Conservation (phyloP, 2,113 vertebrate species). For the Leucopternis melanops region DNA sequence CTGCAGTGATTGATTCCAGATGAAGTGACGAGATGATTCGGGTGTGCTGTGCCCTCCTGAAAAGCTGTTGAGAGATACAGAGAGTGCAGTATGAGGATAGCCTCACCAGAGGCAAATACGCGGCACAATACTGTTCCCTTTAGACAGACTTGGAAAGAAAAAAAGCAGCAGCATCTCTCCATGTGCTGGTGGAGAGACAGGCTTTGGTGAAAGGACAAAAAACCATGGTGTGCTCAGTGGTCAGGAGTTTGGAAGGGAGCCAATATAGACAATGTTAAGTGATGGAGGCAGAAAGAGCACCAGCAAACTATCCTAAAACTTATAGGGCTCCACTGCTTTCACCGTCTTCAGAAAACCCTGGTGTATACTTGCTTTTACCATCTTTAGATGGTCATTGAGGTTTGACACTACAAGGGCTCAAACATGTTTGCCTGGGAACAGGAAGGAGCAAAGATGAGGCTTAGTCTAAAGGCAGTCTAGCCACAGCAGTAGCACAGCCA, state of each 20-base stretch:
- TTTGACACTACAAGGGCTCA: background rate
- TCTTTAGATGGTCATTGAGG: background rate
- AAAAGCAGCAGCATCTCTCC: background rate
- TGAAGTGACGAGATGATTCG: conserved; percentile 29
- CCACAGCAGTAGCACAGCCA: background rate
- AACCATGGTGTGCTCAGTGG: background rate
- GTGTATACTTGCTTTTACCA: background rate
- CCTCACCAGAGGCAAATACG: background rate
- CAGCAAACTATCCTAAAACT: background rate
- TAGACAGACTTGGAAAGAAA: background rate
- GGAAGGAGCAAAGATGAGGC: background rate
- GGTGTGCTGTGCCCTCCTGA: background rate
- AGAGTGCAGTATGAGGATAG: background rate
- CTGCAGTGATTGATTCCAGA: conserved; percentile 57
- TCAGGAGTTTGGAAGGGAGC: background rate
- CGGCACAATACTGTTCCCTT: background rate
- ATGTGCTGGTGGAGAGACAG: background rate
- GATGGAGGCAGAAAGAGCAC: background rate
- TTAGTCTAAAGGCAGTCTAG: background rate
- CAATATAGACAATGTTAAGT: background rate
- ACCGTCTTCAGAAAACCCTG: background rate
- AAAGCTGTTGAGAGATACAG: conserved; percentile 44
- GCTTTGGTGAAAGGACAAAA: background rate
- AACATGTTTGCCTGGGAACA: background rate
- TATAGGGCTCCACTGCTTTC: background rate